These are phyloP conservation scores for Hypothenemus hampei DNA, from an alignment of 1,140 invertebrate genomes.

Conservation along the genomic window DNA sequence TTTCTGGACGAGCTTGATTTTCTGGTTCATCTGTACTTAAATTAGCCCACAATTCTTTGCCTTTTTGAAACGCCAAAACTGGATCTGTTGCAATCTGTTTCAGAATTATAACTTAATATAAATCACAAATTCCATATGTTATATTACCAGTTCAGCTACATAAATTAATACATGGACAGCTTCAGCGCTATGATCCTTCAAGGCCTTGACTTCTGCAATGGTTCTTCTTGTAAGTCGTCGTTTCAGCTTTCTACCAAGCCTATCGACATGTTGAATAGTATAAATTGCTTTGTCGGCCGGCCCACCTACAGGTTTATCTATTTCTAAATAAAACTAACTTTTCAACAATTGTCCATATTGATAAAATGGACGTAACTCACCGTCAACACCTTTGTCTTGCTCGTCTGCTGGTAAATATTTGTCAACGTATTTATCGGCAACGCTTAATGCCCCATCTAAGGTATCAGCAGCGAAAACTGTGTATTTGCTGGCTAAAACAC, in stretches of 20 bases:
- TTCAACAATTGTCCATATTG: no score
- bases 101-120: neutral
- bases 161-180: slow-evolving; percentile 70
- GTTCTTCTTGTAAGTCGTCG: slow-evolving; percentile 67
- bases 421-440: slow-evolving; percentile 74
- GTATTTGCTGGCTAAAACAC: slow-evolving; percentile 59
- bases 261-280: slow-evolving; percentile 69
- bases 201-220: slow-evolving; percentile 64
- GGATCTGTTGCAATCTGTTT: slow-evolving; percentile 69
- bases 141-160: slow-evolving; percentile 65
- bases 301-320: slow-evolving; percentile 19
- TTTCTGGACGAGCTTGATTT: slow-evolving; percentile 72
- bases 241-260: slow-evolving; percentile 64
- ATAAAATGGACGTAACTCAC: neutral
- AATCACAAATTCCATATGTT: neutral
- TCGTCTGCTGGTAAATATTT: slow-evolving; percentile 66
- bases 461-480: slow-evolving; percentile 64
- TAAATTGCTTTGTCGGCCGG: slow-evolving; percentile 55
- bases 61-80: slow-evolving; percentile 65
- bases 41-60: slow-evolving; percentile 62
- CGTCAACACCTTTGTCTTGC: slow-evolving; percentile 14
- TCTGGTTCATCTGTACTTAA: slow-evolving; percentile 73
- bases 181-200: slow-evolving; percentile 72
- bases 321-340: slow-evolving; percentile 11
- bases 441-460: slow-evolving; percentile 65